Evolutionary conservation across 2,113 vertebrate species (phyloP).

Genomic region (Theristicus caerulescens): DNA sequence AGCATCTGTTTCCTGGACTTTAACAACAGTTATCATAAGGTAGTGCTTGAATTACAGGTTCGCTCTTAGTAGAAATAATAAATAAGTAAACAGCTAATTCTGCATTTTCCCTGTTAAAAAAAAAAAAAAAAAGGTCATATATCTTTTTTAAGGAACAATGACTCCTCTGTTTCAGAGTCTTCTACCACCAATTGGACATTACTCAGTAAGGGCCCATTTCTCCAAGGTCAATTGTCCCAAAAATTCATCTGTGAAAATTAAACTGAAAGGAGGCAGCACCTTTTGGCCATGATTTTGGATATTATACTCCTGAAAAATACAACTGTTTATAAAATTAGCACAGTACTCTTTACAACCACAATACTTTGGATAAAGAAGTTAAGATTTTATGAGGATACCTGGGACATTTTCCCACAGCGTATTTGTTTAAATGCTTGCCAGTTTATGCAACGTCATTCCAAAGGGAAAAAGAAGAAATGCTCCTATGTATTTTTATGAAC

Average conservation of each 20-base stretch:
- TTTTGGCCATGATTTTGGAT: not conserved
- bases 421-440: not conserved
- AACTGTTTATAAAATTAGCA: not conserved
- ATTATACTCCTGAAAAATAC: not conserved
- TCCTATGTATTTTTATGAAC: not conserved
- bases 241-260: not conserved
- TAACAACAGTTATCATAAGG: not conserved
- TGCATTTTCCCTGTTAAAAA: not conserved
- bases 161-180: not conserved
- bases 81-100: not conserved
- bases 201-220: not conserved
- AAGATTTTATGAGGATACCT: not conserved
- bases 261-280: not conserved
- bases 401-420: not conserved
- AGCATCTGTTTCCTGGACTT: not conserved
- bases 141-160: not conserved
- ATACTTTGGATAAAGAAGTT: not conserved
- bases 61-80: not conserved
- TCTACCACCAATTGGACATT: not conserved
- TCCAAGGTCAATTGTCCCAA: not conserved
- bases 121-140: not conserved
- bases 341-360: not conserved
- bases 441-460: not conserved
- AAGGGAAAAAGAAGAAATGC: not conserved
- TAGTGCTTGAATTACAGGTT: not conserved